phyloP scores from a whole-genome alignment of 2,797 vertebrate genomes.

The Enoplosus armatus region DNA sequence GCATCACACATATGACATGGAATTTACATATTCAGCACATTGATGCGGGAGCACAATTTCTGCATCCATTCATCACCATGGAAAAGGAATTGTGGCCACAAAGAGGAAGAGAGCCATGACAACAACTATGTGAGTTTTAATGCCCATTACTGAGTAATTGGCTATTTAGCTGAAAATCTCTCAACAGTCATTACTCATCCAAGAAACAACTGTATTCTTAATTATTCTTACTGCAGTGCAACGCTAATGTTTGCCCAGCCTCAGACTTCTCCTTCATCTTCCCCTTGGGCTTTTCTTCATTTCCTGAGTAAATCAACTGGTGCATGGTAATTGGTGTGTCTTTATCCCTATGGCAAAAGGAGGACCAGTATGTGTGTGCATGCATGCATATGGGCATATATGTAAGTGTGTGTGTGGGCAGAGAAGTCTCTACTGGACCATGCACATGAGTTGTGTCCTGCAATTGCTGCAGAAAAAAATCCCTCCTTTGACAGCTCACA shows the following conservation, averaged over 20 bases:
- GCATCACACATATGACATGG: neutral
- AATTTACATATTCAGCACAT: slow-evolving; percentile 38
- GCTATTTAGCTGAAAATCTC: slow-evolving; percentile 38
- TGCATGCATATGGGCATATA: slow-evolving; percentile 1
- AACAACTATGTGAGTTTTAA: slow-evolving; percentile 6
- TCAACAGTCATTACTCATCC: slow-evolving; percentile 35
- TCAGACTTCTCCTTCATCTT: slow-evolving; percentile 35
- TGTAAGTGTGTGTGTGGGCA: slow-evolving; percentile 21
- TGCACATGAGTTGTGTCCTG: slow-evolving; percentile 38
- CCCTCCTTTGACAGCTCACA: slow-evolving; percentile 39
- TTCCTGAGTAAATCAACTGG: slow-evolving; percentile 67
- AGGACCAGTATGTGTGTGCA: slow-evolving; percentile 23
- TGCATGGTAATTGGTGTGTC: slow-evolving; percentile 70
- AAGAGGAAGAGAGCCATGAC: neutral
- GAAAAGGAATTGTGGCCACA: neutral
- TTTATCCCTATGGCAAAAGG: slow-evolving; percentile 62
- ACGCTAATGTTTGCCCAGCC: neutral
- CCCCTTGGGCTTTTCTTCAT: slow-evolving; percentile 52
- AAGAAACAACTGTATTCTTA: slow-evolving; percentile 24
- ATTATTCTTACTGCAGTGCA: slow-evolving; percentile 39
- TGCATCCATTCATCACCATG: slow-evolving; percentile 9
- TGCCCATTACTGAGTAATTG: slow-evolving; percentile 40
- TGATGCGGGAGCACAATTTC: neutral
- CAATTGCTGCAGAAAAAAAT: slow-evolving; percentile 40
- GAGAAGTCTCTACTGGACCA: slow-evolving; percentile 39